Percentiles rank a stretch among this genome's conserved stretches.
Conservation (phyloP, 2,113 vertebrate genomes). For the Candoia aspera region DNA sequence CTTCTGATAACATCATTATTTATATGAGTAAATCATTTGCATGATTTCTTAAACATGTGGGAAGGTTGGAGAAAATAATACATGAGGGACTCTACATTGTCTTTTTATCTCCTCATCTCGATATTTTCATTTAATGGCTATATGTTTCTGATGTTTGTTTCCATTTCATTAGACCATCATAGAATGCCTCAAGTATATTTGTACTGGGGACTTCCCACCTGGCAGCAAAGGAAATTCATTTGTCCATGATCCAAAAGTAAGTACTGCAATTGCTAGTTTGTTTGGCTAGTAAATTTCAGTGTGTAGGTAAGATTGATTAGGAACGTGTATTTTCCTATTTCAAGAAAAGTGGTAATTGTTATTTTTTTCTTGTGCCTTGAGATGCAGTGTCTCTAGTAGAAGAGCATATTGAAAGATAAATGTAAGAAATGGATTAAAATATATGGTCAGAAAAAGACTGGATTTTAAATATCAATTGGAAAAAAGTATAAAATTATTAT, state of each 20-base stretch:
- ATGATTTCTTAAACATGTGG: not conserved
- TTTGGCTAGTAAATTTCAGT: not conserved
- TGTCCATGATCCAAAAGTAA: conserved; percentile 97
- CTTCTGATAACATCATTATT: not conserved
- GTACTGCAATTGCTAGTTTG: conserved; percentile 5
- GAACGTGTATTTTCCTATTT: not conserved
- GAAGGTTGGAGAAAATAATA: not conserved
- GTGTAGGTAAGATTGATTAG: not conserved
- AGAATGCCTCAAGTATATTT: conserved; percentile 95
- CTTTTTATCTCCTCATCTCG: not conserved
- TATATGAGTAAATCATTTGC: not conserved
- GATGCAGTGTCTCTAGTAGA: not conserved
- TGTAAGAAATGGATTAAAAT: not conserved
- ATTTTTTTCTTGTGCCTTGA: not conserved
- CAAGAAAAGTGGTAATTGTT: not conserved
- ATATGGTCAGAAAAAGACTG: not conserved
- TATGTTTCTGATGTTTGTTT: conserved; percentile 37
- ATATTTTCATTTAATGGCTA: not conserved
- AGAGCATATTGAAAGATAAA: not conserved
- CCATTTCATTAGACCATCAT: conserved; percentile 88
- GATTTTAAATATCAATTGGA: not conserved
- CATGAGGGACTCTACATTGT: not conserved
- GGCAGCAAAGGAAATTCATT: conserved; percentile 95
- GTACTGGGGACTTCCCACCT: conserved; percentile 93
- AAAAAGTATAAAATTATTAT: too few relatives aligned